These are phyloP conservation scores for Todiramphus chloris DNA, from an alignment of 2,113 vertebrate species.

Conservation along the genomic window DNA sequence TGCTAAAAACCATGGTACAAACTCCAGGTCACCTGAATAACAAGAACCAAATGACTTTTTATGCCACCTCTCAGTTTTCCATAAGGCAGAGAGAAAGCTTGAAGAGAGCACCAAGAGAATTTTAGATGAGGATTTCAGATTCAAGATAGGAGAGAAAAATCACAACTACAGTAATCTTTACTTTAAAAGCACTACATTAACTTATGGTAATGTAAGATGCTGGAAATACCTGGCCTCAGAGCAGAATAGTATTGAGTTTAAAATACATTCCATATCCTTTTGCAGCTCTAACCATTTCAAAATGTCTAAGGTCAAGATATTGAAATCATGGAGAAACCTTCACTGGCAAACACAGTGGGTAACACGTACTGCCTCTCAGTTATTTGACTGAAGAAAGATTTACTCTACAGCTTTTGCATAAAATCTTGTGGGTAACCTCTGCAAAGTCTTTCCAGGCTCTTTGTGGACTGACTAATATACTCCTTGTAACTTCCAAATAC, in stretches of 20 bases:
- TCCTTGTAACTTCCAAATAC: not conserved
- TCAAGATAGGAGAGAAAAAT: not conserved
- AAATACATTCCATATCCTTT: not conserved
- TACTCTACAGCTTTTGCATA: not conserved
- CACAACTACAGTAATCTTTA: not conserved
- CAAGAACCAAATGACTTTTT: not conserved
- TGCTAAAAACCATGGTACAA: not conserved
- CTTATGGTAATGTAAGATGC: not conserved
- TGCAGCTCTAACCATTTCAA: not conserved
- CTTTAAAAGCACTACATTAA: not conserved
- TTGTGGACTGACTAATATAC: fast-evolving
- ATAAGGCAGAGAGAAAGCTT: not conserved
- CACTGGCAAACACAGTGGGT: fast-evolving
- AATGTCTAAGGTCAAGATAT: not conserved
- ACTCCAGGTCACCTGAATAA: not conserved
- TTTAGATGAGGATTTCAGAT: not conserved
- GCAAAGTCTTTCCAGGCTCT: not conserved
- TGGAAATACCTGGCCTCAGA: not conserved
- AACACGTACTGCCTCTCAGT: not conserved
- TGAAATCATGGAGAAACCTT: not conserved
- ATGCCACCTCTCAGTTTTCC: not conserved
- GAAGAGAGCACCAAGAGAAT: not conserved
- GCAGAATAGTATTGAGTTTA: not conserved
- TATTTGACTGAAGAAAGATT: not conserved
- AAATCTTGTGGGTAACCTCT: not conserved